Evolutionary conservation across 2,888 invertebrate species (phyloP), one percentile per base, ranked within the genome.

Genomic region (Ceratothoa steindachneri): DNA sequence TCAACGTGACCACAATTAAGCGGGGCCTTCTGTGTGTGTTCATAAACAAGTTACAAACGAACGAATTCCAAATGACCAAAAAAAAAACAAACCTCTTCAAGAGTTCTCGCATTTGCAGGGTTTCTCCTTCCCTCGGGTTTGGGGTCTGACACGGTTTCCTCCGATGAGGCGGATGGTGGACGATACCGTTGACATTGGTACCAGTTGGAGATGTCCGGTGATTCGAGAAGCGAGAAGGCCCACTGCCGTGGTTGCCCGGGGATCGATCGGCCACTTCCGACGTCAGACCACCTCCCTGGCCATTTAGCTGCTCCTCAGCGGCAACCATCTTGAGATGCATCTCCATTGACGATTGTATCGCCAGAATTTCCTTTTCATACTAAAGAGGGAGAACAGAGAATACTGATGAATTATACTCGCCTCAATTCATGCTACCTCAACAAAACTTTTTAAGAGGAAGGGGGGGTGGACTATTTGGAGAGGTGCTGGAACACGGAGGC

Each of bases 291-390:
- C 24, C 12, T 1, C 69, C n/a, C 60, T 66, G 69, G 24, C 27
- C 30, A 27, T 69, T 69, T n/a, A 72, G 15, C 28, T 72, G 72
- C 30, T 76, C 75, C 19, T 76, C 72, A 3, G 75, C 76, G 15
- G 71, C 51, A 19, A 78, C 75, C 64, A 75, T 53, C 52, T 75
- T 78, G 30, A 60, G 27, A 60, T 79, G 76, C 74, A 79, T 71
- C 28, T 79, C 76, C 71, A 79, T 75, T 27, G 75, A 68, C 15
- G 74, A 72, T 30, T 74, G 69, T 30, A 79, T 51, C 22, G 67
- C 73, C 30, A 76, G 67, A 51, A 79, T 76, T 60, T 79, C 76
- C 55, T 74, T 64, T 67, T 79, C 79, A 67, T 74, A 79, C 79
- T 79, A 71, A 52, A 72, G 67, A 24, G 66, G 55, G 29, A 24